Evolutionary conservation across 1,140 invertebrate genomes (phyloP).

Genomic region (Metopolophium dirhodum): DNA sequence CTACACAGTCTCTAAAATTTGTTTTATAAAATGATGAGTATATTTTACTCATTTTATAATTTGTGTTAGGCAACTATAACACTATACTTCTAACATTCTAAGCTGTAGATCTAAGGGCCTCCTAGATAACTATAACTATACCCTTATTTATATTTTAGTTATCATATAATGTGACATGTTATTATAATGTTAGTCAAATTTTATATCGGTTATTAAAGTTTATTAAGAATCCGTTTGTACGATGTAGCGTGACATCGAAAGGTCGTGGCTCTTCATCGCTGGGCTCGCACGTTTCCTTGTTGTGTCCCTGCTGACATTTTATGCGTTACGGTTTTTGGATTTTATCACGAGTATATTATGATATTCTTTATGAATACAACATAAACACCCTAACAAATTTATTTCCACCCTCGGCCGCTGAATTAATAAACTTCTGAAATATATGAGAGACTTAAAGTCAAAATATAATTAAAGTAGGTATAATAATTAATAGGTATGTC

Average conservation of each 20-base stretch:
- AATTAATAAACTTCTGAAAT: not conserved
- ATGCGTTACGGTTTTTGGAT: conserved; percentile 48
- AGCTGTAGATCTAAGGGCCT: not conserved
- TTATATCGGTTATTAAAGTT: not conserved
- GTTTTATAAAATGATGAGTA: not conserved
- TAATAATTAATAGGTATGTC: not conserved
- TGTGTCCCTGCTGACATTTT: conserved; percentile 40
- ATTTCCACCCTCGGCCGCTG: not conserved
- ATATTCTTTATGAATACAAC: not conserved
- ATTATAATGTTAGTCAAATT: not conserved
- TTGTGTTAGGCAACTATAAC: not conserved
- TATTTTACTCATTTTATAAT: not conserved
- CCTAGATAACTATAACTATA: too few species aligned
- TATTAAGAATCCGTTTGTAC: not conserved
- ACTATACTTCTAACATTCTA: not conserved
- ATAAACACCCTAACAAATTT: not conserved
- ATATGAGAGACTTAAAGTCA: not conserved
- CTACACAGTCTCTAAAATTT: not conserved
- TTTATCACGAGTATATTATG: not conserved
- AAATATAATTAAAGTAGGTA: not conserved
- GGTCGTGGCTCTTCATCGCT: not conserved
- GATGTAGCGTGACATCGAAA: not conserved
- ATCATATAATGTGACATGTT: not conserved
- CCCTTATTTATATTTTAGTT: not conserved
- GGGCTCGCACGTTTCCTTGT: not conserved